These are phyloP conservation scores for Eremophila alpestris DNA, from an alignment of 2,797 vertebrate species.

Conservation along the genomic window DNA sequence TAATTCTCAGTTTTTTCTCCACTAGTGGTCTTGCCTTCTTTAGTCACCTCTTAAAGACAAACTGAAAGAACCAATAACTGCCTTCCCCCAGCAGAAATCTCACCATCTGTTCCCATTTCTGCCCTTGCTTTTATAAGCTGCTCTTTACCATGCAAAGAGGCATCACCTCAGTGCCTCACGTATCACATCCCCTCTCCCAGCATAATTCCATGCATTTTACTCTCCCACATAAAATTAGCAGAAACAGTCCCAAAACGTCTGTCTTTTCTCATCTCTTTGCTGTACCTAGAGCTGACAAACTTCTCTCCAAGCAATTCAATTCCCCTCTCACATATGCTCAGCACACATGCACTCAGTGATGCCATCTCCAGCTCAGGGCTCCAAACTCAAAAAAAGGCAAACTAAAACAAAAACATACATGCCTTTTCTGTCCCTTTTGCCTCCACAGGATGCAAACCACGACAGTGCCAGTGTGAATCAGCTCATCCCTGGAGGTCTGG, in stretches of 20 bases:
- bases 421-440: neutral
- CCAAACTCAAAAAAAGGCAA: neutral
- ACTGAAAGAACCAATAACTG: neutral
- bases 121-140: neutral
- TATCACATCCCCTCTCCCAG: neutral
- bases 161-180: neutral
- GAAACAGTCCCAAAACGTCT: conserved; percentile 20
- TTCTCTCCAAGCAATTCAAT: conserved; percentile 16
- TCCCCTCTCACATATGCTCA: conserved; percentile 39
- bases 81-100: neutral
- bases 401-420: neutral
- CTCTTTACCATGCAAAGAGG: neutral
- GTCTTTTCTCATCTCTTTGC: conserved; percentile 32
- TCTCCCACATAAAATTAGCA: conserved; percentile 41
- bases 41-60: neutral
- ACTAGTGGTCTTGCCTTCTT: neutral
- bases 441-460: neutral
- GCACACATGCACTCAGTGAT: neutral
- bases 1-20: neutral
- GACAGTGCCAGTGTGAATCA: neutral
- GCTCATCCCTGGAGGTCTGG: neutral
- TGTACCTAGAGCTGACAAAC: conserved; percentile 1
- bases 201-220: neutral
- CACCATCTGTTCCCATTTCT: conserved; percentile 16
- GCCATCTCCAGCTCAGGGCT: neutral